phyloP scores from a whole-genome alignment of 2,113 vertebrate species.

The Oxyruncus cristatus region DNA sequence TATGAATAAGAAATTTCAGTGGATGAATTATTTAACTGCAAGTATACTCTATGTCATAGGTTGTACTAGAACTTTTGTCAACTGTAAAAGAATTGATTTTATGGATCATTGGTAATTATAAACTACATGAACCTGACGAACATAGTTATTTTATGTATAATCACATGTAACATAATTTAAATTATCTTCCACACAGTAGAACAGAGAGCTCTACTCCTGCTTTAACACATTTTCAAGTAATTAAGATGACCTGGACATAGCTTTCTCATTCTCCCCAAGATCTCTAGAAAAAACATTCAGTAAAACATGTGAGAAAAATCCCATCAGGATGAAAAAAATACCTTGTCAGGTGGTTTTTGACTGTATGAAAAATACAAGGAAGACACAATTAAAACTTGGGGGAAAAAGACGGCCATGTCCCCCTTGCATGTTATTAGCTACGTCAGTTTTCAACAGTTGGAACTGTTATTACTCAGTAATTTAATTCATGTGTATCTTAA shows the following conservation, averaged over 20 bases:
- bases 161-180: background rate
- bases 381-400: background rate
- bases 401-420: too few species aligned
- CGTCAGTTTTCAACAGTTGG: background rate
- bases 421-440: background rate
- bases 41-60: background rate
- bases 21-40: background rate
- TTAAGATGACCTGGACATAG: background rate
- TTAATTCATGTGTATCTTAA: background rate
- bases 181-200: background rate
- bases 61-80: background rate
- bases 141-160: background rate
- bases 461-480: background rate
- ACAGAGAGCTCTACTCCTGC: background rate
- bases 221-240: background rate
- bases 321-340: background rate
- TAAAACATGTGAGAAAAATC: background rate
- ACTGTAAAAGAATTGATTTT: background rate
- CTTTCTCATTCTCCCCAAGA: background rate
- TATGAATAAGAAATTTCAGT: background rate
- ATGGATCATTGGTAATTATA: background rate
- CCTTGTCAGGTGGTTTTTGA: background rate
- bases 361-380: background rate
- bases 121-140: background rate
- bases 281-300: background rate